A percentile compares a stretch with the other conserved stretches of the same genome.
Conservation (phyloP, 2,888 invertebrate species). For the Axea sp. region DNA sequence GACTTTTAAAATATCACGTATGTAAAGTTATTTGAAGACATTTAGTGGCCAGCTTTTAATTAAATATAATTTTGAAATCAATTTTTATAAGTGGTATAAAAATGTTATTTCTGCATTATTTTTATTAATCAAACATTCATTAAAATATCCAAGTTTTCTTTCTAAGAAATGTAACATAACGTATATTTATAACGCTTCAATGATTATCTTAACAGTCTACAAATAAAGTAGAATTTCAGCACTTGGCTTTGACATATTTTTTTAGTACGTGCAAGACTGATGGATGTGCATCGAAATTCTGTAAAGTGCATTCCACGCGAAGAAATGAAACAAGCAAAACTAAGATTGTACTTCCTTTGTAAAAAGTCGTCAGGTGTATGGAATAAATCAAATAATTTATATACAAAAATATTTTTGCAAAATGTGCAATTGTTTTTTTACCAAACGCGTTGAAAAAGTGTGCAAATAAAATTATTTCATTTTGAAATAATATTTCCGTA, state of each 20-base stretch:
- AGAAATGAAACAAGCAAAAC: background rate
- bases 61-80: too few species aligned
- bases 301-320: background rate
- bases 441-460: too few species aligned
- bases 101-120: too few species aligned
- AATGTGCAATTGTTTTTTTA: too few species aligned
- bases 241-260: constrained; percentile 2
- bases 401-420: too few species aligned
- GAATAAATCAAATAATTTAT: too few species aligned
- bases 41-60: too few species aligned
- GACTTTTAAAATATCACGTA: too few species aligned
- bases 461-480: too few species aligned
- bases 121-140: constrained; percentile 9
- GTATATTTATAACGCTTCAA: constrained; percentile 3
- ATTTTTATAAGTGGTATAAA: too few species aligned
- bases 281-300: background rate
- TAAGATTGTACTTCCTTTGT: background rate
- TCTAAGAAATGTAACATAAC: background rate
- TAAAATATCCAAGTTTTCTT: constrained; percentile 9
- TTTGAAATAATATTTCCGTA: too few species aligned
- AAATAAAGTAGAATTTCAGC: constrained; percentile 13
- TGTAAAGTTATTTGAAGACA: too few species aligned
- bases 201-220: constrained; percentile 13
- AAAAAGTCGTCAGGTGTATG: background rate
- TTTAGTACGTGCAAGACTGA: background rate